A percentile compares a stretch with the other conserved stretches of the same genome.
Conservation (phyloP, 2,113 vertebrate genomes). For the Mungos mungo region DNA sequence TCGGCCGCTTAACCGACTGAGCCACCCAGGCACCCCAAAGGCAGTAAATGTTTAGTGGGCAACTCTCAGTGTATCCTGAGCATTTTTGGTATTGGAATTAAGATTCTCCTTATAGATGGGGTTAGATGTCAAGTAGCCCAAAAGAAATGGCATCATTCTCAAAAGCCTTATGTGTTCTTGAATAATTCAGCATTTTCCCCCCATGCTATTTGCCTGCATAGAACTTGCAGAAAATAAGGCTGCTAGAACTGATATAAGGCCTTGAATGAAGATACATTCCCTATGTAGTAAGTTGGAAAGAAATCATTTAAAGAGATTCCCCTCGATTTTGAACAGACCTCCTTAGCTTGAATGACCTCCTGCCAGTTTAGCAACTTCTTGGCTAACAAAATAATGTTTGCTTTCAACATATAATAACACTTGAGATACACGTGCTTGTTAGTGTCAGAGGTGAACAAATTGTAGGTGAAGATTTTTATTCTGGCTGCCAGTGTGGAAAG, state of each 20-base stretch:
- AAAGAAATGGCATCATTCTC: background rate
- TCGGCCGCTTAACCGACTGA: too few relatives aligned
- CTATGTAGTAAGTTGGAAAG: slow-evolving; percentile 42
- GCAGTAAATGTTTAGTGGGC: background rate
- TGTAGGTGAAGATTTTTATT: slow-evolving; percentile 63
- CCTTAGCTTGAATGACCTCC: slow-evolving; percentile 31
- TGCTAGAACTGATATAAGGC: background rate
- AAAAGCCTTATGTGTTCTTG: background rate
- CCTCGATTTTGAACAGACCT: slow-evolving; percentile 55
- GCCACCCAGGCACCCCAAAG: background rate
- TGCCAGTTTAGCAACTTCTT: slow-evolving; percentile 57
- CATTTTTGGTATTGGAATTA: background rate
- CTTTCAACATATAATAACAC: slow-evolving; percentile 53
- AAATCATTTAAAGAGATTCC: slow-evolving; percentile 50
- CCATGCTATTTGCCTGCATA: background rate
- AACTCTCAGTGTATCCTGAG: background rate
- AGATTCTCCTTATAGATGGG: background rate
- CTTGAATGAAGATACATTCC: slow-evolving; percentile 35
- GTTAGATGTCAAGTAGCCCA: slow-evolving; percentile 10
- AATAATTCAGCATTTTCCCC: slow-evolving; percentile 10
- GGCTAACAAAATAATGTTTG: slow-evolving; percentile 57
- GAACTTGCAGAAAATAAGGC: background rate
- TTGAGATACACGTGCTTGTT: slow-evolving; percentile 52
- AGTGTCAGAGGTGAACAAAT: slow-evolving; percentile 64
- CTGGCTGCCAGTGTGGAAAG: slow-evolving; percentile 55